A percentile compares a stretch with the other conserved stretches of the same genome.
Evolutionary conservation across 2,113 vertebrate species (phyloP).

Genomic region (Gopherus evgoodei): DNA sequence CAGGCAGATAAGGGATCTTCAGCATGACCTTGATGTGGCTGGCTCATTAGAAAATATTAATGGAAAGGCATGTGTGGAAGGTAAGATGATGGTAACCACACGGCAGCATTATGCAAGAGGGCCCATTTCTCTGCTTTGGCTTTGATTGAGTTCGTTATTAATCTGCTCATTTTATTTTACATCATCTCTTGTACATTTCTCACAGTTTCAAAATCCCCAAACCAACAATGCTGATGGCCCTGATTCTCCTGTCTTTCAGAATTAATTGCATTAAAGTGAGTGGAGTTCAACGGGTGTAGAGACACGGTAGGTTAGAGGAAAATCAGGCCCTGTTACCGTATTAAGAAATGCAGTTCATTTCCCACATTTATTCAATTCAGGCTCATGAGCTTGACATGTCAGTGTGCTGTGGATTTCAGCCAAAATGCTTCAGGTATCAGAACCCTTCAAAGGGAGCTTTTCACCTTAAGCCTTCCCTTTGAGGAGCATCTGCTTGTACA

Average conservation of each 20-base stretch:
- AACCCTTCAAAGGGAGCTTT: conserved; percentile 61
- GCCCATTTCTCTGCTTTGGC: background rate
- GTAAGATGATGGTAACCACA: conserved; percentile 67
- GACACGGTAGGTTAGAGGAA: background rate
- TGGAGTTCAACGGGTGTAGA: background rate
- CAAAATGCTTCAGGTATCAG: conserved; percentile 59
- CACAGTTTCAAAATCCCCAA: background rate
- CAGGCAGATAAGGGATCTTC: conserved; percentile 26
- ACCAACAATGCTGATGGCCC: background rate
- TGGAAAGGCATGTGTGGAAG: conserved; percentile 61
- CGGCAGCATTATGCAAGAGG: conserved; percentile 4
- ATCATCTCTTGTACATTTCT: conserved; percentile 22
- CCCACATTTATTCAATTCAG: background rate
- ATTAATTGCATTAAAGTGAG: conserved; percentile 6
- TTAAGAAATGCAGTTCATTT: conserved; percentile 24
- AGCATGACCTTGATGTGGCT: conserved; percentile 39
- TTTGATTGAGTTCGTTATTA: conserved; percentile 50
- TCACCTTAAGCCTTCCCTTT: conserved; percentile 69
- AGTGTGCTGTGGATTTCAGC: conserved; percentile 24
- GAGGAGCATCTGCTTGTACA: conserved; percentile 73
- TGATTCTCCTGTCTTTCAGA: background rate
- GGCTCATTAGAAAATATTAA: conserved; percentile 62
- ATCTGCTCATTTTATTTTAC: conserved; percentile 36
- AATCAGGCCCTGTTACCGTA: conserved; percentile 17
- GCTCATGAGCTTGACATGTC: background rate